Conservation (phyloP, 2,888 invertebrate species). For the Tenthredo scrophulariae region DNA sequence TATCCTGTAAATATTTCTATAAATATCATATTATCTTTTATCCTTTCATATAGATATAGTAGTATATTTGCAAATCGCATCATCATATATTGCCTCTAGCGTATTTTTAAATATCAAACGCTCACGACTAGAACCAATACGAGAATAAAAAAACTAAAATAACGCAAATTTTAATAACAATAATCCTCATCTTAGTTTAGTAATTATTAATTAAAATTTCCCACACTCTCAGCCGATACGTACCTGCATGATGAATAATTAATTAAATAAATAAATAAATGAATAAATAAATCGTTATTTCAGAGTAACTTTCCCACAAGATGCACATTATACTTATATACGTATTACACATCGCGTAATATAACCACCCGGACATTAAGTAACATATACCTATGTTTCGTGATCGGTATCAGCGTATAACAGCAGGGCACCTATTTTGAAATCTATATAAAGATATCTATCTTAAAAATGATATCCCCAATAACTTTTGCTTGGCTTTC, state of each 20-base stretch:
- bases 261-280: not conserved
- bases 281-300: not conserved
- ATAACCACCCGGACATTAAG: not conserved
- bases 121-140: conserved; percentile 36
- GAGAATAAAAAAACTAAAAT: conserved; percentile 12
- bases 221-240: conserved; percentile 36
- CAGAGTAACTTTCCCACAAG: conserved; percentile 14
- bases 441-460: conserved; percentile 6
- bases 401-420: not conserved
- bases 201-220: conserved; percentile 33
- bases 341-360: not conserved
- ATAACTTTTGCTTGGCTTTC: conserved; percentile 38
- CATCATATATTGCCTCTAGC: conserved; percentile 38
- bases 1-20: conserved; percentile 41
- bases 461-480: not conserved
- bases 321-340: conserved; percentile 1
- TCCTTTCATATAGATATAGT: conserved; percentile 20
- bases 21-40: conserved; percentile 39
- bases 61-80: conserved; percentile 47
- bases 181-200: conserved; percentile 44
- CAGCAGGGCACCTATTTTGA: not conserved
- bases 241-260: conserved; percentile 11
- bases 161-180: conserved; percentile 32
- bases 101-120: conserved; percentile 46
- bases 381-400: not conserved